phyloP scores from a whole-genome alignment of 1,140 invertebrate species.

The Lepidostoma basale region DNA sequence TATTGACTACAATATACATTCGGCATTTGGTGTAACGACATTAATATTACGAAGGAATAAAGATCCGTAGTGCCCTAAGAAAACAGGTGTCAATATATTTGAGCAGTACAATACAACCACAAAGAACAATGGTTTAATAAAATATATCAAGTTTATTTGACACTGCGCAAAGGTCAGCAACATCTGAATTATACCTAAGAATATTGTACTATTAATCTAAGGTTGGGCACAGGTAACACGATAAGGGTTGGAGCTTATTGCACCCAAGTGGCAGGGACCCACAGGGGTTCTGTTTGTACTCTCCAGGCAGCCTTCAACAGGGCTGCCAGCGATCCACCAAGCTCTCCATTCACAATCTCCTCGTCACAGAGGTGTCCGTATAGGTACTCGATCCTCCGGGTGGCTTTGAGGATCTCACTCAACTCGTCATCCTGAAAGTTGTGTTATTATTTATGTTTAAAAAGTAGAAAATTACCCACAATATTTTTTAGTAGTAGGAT shows the following conservation, averaged over 20 bases:
- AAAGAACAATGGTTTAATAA: neutral
- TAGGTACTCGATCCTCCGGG: conserved; percentile 89
- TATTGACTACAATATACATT: neutral
- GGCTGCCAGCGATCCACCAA: conserved; percentile 86
- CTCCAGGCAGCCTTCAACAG: conserved; percentile 81
- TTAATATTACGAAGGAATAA: neutral
- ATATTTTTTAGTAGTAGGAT: no score
- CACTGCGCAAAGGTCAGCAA: no score
- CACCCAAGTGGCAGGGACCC: conserved; percentile 96
- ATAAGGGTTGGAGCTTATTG: no score
- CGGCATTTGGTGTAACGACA: conserved; percentile 8
- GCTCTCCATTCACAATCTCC: conserved; percentile 88
- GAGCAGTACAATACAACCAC: conserved; percentile 3
- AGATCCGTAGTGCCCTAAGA: conserved; percentile 1
- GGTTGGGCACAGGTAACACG: no score
- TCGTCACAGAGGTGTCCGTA: conserved; percentile 97
- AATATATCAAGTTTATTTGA: no score
- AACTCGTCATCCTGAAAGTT: conserved; percentile 88
- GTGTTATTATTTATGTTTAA: neutral
- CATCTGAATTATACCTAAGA: no score
- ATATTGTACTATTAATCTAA: no score
- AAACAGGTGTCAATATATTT: conserved; percentile 16
- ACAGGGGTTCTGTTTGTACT: conserved; percentile 92
- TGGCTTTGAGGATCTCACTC: conserved; percentile 84
- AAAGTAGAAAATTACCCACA: no score